Conservation (phyloP, 2,113 vertebrate species). For the Myotis brandtii region DNA sequence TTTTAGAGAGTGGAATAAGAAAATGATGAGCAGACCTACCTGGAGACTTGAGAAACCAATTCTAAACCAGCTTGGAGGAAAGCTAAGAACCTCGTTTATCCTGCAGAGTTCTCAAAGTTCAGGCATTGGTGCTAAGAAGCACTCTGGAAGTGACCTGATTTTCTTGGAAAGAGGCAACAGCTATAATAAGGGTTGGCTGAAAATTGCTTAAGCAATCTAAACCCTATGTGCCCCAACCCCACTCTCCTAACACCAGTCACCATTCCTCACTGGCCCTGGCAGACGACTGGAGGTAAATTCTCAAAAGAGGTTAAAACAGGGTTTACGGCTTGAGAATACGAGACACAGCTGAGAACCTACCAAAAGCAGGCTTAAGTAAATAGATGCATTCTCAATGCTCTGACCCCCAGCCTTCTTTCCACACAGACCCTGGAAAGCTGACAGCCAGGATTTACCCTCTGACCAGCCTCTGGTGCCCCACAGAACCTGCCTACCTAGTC, state of each 20-base stretch:
- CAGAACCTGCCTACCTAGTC: not conserved
- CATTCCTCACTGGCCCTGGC: not conserved
- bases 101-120: not conserved
- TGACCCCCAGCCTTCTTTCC: not conserved
- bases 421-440: not conserved
- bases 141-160: not conserved
- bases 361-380: constrained; percentile 12
- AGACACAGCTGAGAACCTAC: not conserved
- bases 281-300: not conserved
- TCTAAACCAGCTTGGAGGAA: not conserved
- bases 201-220: not conserved
- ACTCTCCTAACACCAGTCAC: not conserved
- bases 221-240: too few relatives aligned
- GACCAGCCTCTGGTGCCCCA: not conserved
- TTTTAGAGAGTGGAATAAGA: not conserved
- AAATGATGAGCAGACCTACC: not conserved
- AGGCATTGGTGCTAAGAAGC: not conserved
- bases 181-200: not conserved
- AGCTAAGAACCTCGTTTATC: not conserved
- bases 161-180: not conserved
- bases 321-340: not conserved
- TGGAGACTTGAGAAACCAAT: not conserved
- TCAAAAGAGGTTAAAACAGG: not conserved
- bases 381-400: not conserved
- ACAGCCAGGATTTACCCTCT: not conserved